phyloP scores from a whole-genome alignment of 92 coral and sea anemone genomes.

The Heliopora coerulea region DNA sequence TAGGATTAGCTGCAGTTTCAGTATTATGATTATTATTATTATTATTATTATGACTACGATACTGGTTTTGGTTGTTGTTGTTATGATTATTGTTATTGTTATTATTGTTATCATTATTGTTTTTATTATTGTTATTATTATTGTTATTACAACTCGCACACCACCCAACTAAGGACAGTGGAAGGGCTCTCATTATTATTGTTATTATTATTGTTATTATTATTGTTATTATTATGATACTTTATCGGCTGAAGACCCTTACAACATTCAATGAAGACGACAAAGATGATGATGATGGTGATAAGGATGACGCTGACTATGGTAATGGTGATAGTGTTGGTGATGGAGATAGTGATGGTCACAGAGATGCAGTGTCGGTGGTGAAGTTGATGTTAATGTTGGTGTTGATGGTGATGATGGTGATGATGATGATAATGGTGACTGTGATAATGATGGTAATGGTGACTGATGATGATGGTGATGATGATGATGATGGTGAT shows the following conservation, averaged over 20 bases:
- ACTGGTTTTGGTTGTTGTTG: not conserved
- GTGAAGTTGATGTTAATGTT: not conserved
- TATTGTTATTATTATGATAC: no score
- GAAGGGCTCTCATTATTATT: no score
- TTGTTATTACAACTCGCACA: no score
- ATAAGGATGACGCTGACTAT: not conserved
- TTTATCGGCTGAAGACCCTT: no score
- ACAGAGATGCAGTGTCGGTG: not conserved
- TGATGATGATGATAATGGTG: not conserved
- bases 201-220: no score
- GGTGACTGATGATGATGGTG: not conserved
- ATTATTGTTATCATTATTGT: no score
- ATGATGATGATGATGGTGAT: not conserved
- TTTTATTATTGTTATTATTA: no score
- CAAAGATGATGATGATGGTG: not conserved
- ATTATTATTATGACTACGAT: not conserved
- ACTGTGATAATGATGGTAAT: not conserved
- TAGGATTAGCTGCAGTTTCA: no score
- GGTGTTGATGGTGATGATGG: not conserved
- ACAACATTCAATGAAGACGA: not conserved
- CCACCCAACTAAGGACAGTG: no score
- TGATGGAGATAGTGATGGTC: not conserved
- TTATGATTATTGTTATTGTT: no score
- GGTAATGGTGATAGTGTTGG: not conserved
- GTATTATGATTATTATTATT: no score